phyloP scores from a whole-genome alignment of 2,888 invertebrate species.

The Diplazon laetatorius region DNA sequence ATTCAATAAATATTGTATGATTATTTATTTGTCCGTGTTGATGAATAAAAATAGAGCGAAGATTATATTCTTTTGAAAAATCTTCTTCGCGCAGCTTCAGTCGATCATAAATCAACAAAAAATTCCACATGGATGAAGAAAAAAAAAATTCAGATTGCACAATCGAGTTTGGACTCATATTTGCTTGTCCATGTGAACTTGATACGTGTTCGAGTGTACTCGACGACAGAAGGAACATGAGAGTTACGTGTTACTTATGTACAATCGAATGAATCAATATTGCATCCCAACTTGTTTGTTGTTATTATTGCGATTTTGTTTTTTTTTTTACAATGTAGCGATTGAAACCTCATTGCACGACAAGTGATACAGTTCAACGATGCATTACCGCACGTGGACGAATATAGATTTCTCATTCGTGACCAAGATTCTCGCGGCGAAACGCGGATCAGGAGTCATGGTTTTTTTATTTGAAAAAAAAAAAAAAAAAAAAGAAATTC shows the following conservation, averaged over 20 bases:
- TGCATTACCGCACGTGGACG: not conserved
- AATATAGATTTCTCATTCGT: conserved; percentile 1
- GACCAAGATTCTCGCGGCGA: conserved; percentile 5
- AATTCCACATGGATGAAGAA: no score
- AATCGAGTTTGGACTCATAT: not conserved
- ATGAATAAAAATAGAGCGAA: no score
- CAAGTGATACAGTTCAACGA: conserved; percentile 56
- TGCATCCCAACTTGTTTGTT: not conserved
- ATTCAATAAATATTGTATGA: no score
- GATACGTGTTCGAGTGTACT: not conserved
- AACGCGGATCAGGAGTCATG: conserved; percentile 24
- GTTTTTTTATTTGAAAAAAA: conserved; percentile 24
- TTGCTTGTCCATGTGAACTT: not conserved
- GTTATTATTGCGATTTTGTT: conserved; percentile 26
- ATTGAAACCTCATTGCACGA: conserved; percentile 44
- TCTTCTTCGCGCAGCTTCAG: no score
- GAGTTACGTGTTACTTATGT: not conserved
- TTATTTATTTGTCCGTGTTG: no score
- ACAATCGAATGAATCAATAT: not conserved
- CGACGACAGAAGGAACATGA: not conserved
- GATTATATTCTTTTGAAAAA: no score
- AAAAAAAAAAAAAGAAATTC: no score
- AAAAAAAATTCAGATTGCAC: not conserved
- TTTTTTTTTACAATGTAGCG: conserved; percentile 19
- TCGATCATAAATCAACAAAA: no score